Conservation (phyloP, 2,888 invertebrate genomes). For the Acleris laterana region DNA sequence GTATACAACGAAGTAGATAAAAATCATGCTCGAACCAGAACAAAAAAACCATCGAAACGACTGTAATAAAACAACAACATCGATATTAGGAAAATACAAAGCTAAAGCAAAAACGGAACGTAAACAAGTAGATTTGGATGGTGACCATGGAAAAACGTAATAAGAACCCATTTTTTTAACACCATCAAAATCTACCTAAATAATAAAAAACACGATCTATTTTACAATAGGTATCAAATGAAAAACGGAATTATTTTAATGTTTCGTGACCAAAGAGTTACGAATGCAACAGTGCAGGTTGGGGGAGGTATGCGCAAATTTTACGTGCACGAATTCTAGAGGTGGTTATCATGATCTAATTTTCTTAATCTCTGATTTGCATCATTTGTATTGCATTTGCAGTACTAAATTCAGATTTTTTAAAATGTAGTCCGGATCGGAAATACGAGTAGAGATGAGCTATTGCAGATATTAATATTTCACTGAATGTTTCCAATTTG, state of each 20-base stretch:
- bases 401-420: too few species aligned
- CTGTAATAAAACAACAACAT: slow-evolving; percentile 22
- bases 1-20: too few species aligned
- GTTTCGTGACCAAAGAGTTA: slow-evolving; percentile 10
- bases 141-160: background rate
- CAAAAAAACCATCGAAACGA: slow-evolving; percentile 4
- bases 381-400: background rate
- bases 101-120: slow-evolving; percentile 4
- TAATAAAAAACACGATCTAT: background rate
- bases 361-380: background rate
- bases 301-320: slow-evolving; percentile 10
- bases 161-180: background rate
- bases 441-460: too few species aligned
- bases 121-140: slow-evolving; percentile 14
- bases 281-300: slow-evolving; percentile 25
- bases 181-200: slow-evolving; percentile 21
- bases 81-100: slow-evolving; percentile 17
- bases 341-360: slow-evolving; percentile 53
- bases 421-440: too few species aligned
- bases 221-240: slow-evolving; percentile 5
- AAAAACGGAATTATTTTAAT: background rate
- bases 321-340: slow-evolving; percentile 60
- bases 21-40: background rate
- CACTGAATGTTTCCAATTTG: too few species aligned
- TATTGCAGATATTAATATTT: too few species aligned